Evolutionary conservation across 2,113 vertebrate species (phyloP).

Genomic region (Lates calcarifer): DNA sequence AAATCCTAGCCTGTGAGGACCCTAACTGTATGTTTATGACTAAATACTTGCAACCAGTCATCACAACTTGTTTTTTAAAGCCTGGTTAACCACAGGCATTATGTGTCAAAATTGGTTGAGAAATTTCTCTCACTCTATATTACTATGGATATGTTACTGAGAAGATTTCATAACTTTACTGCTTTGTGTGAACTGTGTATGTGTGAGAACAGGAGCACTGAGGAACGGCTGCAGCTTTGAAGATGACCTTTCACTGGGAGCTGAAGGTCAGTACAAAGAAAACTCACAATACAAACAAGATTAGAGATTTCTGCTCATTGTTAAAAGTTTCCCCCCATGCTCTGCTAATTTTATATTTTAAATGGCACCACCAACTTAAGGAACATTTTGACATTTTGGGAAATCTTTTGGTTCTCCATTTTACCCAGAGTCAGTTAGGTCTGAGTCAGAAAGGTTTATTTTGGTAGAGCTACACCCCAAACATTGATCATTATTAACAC

Average conservation of each 20-base stretch:
- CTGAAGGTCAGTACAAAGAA: slow-evolving; percentile 89
- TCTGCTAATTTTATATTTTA: slow-evolving; percentile 23
- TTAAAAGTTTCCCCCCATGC: slow-evolving; percentile 26
- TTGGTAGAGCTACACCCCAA: no score
- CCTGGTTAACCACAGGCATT: background rate
- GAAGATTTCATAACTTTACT: background rate
- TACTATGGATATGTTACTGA: background rate
- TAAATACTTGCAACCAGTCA: background rate
- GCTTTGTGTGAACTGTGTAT: slow-evolving; percentile 29
- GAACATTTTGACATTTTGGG: slow-evolving; percentile 38
- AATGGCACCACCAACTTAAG: background rate
- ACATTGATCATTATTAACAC: background rate
- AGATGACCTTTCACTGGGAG: slow-evolving; percentile 98
- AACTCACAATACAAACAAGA: slow-evolving; percentile 55
- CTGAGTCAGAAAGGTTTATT: no score
- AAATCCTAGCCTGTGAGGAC: background rate
- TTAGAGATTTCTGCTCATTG: slow-evolving; percentile 58
- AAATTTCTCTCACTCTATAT: background rate
- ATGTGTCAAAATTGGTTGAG: background rate
- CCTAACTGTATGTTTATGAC: background rate
- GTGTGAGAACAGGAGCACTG: slow-evolving; percentile 84
- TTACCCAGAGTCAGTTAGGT: background rate
- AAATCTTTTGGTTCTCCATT: background rate
- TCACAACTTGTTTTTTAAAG: slow-evolving; percentile 7
- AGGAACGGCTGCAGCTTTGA: slow-evolving; percentile 98